Conservation (phyloP, 2,888 invertebrate genomes). For the Scaptodrosophila latifasciaeformis region DNA sequence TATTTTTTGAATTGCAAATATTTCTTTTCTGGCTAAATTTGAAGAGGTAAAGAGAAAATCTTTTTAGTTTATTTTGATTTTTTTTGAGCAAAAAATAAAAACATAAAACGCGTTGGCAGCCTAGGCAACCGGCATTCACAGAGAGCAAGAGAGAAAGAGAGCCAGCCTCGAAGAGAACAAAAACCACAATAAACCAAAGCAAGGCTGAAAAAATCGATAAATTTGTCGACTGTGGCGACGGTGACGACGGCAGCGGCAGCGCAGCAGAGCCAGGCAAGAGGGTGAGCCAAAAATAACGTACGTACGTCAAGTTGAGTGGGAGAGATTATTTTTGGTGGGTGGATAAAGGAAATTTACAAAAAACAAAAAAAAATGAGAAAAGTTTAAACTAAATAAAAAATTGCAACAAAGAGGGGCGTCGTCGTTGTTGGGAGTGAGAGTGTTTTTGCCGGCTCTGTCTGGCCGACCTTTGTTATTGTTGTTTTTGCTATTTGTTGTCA, state of each 20-base stretch:
- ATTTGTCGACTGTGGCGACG: slow-evolving; percentile 35
- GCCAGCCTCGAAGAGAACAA: slow-evolving; percentile 8
- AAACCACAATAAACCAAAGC: slow-evolving; percentile 25
- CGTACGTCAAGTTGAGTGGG: too few species aligned
- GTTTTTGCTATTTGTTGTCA: slow-evolving; percentile 8
- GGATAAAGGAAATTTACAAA: too few species aligned
- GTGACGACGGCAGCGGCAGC: slow-evolving; percentile 36
- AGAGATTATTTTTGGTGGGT: too few species aligned
- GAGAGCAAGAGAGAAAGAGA: slow-evolving; percentile 2
- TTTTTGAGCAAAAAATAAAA: slow-evolving; percentile 1
- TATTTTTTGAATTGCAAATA: background rate
- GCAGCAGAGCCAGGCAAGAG: slow-evolving; percentile 20
- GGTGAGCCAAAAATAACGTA: too few species aligned
- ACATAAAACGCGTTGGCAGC: slow-evolving; percentile 9
- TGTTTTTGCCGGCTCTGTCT: too few species aligned
- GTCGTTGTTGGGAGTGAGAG: too few species aligned
- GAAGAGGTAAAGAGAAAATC: too few species aligned
- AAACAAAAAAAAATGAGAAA: too few species aligned
- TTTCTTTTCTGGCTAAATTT: too few species aligned
- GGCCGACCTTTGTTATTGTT: slow-evolving; percentile 16
- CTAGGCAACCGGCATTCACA: background rate
- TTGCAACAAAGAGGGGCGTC: too few species aligned
- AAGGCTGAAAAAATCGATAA: slow-evolving; percentile 56
- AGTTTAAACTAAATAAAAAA: too few species aligned
- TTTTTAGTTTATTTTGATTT: too few species aligned